Percentiles rank a stretch among this genome's conserved stretches.
These are phyloP conservation scores for Aleiodes testaceus DNA, from an alignment of 2,888 invertebrate species.

Conservation along the genomic window DNA sequence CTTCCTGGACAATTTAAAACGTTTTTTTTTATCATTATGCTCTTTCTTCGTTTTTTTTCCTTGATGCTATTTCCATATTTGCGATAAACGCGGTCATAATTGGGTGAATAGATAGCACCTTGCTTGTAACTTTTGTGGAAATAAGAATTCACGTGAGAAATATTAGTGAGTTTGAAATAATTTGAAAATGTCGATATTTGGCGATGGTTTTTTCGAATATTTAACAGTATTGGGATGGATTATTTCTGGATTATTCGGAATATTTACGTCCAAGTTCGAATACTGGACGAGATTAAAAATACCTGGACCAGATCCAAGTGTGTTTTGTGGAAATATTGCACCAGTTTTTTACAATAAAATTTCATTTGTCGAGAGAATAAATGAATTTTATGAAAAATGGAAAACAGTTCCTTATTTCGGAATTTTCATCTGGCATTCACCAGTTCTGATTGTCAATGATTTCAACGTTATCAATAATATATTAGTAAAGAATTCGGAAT, in stretches of 20 bases:
- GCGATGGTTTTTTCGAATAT: no score
- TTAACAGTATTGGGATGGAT: no score
- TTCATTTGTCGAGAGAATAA: not conserved
- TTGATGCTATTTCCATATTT: no score
- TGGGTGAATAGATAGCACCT: no score
- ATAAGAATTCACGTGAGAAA: no score
- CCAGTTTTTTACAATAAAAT: not conserved
- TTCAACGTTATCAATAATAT: not conserved
- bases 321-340: not conserved
- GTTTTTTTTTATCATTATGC: no score
- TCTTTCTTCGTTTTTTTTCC: no score
- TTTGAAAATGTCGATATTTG: no score
- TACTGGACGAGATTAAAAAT: not conserved
- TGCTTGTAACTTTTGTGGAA: no score
- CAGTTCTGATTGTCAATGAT: constrained; percentile 3
- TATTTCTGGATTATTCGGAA: not conserved
- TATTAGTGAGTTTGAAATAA: no score
- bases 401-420: not conserved
- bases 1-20: no score
- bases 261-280: not conserved
- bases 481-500: not conserved
- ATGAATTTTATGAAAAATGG: constrained; percentile 1
- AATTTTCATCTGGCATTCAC: not conserved
- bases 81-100: no score
- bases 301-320: not conserved